Percentiles rank a stretch among this genome's conserved stretches.
These are phyloP conservation scores for Cryptosula pallasiana DNA, from an alignment of 2,888 invertebrate genomes.

Conservation along the genomic window DNA sequence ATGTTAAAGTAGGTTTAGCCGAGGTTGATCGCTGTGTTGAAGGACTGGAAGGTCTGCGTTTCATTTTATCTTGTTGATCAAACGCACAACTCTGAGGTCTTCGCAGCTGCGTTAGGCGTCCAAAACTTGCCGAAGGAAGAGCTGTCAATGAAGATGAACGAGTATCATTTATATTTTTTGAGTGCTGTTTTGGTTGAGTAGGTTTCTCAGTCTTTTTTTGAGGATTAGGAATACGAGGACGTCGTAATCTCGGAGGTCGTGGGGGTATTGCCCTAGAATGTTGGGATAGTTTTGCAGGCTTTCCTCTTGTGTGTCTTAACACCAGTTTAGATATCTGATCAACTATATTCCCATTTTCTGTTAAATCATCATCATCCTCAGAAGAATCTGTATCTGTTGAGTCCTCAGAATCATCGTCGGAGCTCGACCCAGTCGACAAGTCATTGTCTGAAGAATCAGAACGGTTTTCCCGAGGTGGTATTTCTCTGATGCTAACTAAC, in stretches of 20 bases:
- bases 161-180: background rate
- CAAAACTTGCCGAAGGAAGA: background rate
- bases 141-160: background rate
- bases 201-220: background rate
- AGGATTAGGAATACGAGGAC: background rate
- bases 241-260: background rate
- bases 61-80: background rate
- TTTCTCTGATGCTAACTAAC: constrained; percentile 19
- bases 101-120: background rate
- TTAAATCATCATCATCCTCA: background rate
- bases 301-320: background rate
- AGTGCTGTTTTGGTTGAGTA: background rate
- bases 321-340: background rate
- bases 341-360: background rate
- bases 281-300: background rate
- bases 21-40: background rate
- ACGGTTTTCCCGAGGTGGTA: constrained; percentile 2
- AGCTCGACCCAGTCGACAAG: background rate
- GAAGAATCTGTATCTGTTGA: background rate
- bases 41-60: background rate
- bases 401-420: background rate
- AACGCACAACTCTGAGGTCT: background rate
- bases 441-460: constrained; percentile 13
- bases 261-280: background rate
- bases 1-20: background rate